phyloP scores from a whole-genome alignment of 2,888 invertebrate species.

The Agrotis exclamationis region DNA sequence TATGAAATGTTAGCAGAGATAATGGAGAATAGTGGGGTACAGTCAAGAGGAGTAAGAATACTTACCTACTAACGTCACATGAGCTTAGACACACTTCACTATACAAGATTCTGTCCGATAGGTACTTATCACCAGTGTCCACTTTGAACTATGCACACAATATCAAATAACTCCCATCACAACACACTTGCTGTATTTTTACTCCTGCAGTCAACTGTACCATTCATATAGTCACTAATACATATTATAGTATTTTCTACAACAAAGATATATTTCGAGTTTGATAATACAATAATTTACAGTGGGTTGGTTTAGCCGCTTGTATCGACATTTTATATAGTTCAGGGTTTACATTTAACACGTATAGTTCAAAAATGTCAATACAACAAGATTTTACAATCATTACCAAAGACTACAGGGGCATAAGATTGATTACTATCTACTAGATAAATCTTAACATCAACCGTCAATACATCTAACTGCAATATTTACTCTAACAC shows the following conservation, averaged over 20 bases:
- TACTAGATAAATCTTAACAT: slow-evolving; percentile 70
- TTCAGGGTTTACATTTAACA: slow-evolving; percentile 51
- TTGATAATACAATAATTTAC: slow-evolving; percentile 42
- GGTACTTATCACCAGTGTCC: neutral
- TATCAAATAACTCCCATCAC: neutral
- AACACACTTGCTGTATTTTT: slow-evolving; percentile 9
- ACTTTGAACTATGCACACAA: slow-evolving; percentile 18
- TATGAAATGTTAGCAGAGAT: slow-evolving; percentile 43
- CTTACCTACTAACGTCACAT: slow-evolving; percentile 13
- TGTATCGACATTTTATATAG: slow-evolving; percentile 54
- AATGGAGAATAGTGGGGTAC: slow-evolving; percentile 24
- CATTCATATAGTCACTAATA: slow-evolving; percentile 36
- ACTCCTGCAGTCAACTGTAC: slow-evolving; percentile 37
- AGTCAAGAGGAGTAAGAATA: slow-evolving; percentile 46
- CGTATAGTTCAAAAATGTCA: slow-evolving; percentile 69
- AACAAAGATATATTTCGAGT: slow-evolving; percentile 33
- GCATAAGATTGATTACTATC: slow-evolving; percentile 80
- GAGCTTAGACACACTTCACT: slow-evolving; percentile 15
- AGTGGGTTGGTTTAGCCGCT: slow-evolving; percentile 57
- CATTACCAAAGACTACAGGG: slow-evolving; percentile 82
- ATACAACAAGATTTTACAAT: slow-evolving; percentile 73
- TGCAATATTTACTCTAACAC: slow-evolving; percentile 75
- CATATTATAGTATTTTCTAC: slow-evolving; percentile 45
- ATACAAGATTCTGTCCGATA: slow-evolving; percentile 15
- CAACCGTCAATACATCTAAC: slow-evolving; percentile 76